Conservation (phyloP, 2,113 vertebrate genomes). For the Tragelaphus imberbis region DNA sequence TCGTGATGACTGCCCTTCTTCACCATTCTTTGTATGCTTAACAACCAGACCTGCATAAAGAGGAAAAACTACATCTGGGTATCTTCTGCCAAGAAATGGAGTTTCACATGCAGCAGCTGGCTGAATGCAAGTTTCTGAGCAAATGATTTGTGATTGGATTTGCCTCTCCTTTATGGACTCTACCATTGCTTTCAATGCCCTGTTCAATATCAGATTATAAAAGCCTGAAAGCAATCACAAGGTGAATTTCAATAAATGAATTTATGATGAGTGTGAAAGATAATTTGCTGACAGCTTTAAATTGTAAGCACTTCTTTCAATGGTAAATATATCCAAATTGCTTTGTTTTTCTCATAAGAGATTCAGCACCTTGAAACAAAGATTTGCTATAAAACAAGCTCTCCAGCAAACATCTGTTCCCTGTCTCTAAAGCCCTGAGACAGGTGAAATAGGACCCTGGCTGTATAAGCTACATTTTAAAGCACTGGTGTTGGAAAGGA, state of each 20-base stretch:
- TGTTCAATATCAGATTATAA: neutral
- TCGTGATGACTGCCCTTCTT: conserved; percentile 14
- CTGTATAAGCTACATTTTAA: neutral
- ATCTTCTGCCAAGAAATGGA: neutral
- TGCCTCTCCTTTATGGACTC: neutral
- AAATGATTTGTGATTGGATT: neutral
- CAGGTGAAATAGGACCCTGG: neutral
- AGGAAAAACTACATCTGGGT: neutral
- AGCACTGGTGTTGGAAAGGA: neutral
- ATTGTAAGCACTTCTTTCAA: conserved; percentile 20
- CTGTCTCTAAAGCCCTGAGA: neutral
- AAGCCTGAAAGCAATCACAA: neutral
- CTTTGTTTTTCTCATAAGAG: conserved; percentile 45
- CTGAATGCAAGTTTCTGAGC: conserved; percentile 27
- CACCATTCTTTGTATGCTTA: neutral
- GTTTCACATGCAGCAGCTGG: neutral
- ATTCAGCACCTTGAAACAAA: conserved; percentile 33
- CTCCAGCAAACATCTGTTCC: conserved; percentile 39
- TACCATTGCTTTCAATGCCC: neutral
- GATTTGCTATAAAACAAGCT: conserved; percentile 1
- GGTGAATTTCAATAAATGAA: conserved; percentile 30
- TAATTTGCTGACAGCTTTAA: conserved; percentile 33
- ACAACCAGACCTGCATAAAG: neutral
- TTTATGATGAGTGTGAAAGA: neutral
- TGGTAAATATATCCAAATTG: conserved; percentile 30